Percentiles rank a stretch among this genome's conserved stretches.
phyloP scores from a whole-genome alignment of 2,797 vertebrate genomes.

The Sebastes oblongus region DNA sequence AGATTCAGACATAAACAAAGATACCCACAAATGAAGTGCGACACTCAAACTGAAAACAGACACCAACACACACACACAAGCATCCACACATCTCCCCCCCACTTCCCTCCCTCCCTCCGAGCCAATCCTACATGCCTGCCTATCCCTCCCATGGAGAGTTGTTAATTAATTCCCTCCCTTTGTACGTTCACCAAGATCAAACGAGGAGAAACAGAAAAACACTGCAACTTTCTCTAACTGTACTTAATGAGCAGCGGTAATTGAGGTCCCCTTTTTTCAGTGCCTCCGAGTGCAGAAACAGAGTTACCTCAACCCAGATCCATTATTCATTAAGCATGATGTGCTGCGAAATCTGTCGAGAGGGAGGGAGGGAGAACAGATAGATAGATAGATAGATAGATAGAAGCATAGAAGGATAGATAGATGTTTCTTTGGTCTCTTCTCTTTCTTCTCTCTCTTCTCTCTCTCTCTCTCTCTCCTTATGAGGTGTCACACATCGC shows the following conservation, averaged over 20 bases:
- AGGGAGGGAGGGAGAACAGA: not conserved
- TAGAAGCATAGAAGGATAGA: not conserved
- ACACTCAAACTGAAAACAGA: slow-evolving; percentile 7
- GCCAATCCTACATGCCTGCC: slow-evolving; percentile 60
- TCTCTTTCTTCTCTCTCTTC: not conserved
- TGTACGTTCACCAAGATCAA: slow-evolving; percentile 77
- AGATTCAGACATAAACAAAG: slow-evolving; percentile 44
- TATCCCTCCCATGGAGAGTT: slow-evolving; percentile 72
- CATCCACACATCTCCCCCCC: not conserved
- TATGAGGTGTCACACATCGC: slow-evolving; percentile 25
- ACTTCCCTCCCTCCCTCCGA: slow-evolving; percentile 53
- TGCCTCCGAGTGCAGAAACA: slow-evolving; percentile 61
- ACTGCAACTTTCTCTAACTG: slow-evolving; percentile 75
- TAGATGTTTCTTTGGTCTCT: not conserved
- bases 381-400: not conserved
- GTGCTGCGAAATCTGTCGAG: slow-evolving; percentile 16
- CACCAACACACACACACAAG: not conserved
- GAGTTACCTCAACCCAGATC: slow-evolving; percentile 71
- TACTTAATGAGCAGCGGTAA: slow-evolving; percentile 76
- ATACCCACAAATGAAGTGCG: slow-evolving; percentile 34
- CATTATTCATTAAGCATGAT: slow-evolving; percentile 68
- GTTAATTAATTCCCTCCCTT: slow-evolving; percentile 81
- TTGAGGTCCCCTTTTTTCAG: slow-evolving; percentile 57
- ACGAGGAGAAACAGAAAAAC: slow-evolving; percentile 69
- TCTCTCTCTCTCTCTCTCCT: not conserved